Base-by-base conservation (phyloP, 2,797 vertebrate species). In the Rhinogobio ventralis region DNA sequence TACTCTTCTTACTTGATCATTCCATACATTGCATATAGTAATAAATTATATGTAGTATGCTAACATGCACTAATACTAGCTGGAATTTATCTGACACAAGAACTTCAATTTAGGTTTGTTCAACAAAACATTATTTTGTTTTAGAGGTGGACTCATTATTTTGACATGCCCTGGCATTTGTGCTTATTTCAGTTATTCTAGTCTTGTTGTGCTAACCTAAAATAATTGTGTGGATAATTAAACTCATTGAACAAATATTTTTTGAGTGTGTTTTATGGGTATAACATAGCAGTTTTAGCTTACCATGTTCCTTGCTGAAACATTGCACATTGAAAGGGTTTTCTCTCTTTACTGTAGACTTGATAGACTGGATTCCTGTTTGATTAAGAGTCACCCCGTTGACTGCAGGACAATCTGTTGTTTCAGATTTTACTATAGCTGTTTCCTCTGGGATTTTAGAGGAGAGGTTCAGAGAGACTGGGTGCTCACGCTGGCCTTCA, bases 221-320 rank as follows among this genome's bases (percentile, higher is more conserved):
- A 76, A 57, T 57, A 76, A 39, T n/a, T n/a, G 13, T 30, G 25
- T 36, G 20, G 33, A 75, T 39, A 17, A 10, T 57, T 57, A 76
- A 23, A 30, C 33, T 75, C 49, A 57, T 8, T 15, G 20, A 33
- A 14, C 45, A 68, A 73, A 73, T 15, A 2, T 15, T 39, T 67
- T 77, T 23, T 66, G 10, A 45, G 19, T 23, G 19, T 79, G 19
- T 28, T 75, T 68, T 60, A 57, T 5, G 10, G 8, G n/a, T 78
- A 25, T 84, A 66, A 20, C 57, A 71, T 78, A 60, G 20, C 75
- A 25, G 72, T 60, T 78, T 84, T 91, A 92, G 95, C 95, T 96
- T 96, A 98, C 98, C 97, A 94, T 95, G 96, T 87, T 98, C 97
- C 93, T 95, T 94, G 95, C 91, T 96, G 94, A 96, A 96, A 95